phyloP scores from a whole-genome alignment of 2,888 invertebrate genomes.

The Spatulosminthurus flaviceps region DNA sequence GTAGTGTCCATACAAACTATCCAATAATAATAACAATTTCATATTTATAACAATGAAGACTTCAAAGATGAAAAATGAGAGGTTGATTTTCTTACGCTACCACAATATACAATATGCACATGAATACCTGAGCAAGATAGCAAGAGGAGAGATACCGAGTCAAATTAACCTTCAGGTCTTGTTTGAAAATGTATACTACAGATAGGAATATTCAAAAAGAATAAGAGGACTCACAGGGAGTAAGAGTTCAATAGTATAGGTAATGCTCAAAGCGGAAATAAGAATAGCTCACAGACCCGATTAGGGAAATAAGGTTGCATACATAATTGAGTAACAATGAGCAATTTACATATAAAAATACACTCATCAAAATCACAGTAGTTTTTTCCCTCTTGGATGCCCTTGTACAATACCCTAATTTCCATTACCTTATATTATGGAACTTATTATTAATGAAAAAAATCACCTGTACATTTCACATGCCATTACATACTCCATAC shows the following conservation, averaged over 20 bases:
- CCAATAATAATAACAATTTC: no score
- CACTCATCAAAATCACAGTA: neutral
- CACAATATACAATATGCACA: no score
- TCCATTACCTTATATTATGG: no score
- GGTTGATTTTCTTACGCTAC: no score
- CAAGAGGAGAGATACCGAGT: neutral
- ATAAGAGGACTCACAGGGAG: no score
- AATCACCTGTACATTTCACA: no score
- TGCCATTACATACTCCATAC: no score
- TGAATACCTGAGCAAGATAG: no score
- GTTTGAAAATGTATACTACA: no score
- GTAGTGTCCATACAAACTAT: no score
- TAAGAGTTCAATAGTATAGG: neutral
- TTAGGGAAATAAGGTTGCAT: neutral
- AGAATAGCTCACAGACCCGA: neutral
- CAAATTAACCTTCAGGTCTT: neutral
- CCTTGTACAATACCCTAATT: no score
- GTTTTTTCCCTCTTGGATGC: conserved; percentile 6
- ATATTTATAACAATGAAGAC: conserved; percentile 36
- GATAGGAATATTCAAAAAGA: no score
- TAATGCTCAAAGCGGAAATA: neutral
- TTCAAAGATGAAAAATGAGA: conserved; percentile 42
- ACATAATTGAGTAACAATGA: conserved; percentile 14
- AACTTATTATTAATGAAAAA: neutral
- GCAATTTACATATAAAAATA: conserved; percentile 24